These are phyloP conservation scores for Gallinago undulata DNA, from an alignment of 2,113 vertebrate species.

Conservation along the genomic window DNA sequence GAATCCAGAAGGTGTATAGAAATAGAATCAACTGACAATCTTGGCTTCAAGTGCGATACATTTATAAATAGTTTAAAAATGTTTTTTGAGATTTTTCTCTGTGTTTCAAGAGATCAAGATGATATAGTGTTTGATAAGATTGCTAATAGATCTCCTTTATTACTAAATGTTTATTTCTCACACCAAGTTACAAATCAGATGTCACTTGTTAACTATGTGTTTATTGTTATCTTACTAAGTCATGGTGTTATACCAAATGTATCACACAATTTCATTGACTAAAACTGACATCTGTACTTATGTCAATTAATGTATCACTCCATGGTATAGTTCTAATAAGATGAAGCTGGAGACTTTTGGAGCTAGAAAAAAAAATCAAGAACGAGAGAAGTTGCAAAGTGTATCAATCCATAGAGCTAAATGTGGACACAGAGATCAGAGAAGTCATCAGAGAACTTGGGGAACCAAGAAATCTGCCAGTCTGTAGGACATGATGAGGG, in stretches of 20 bases:
- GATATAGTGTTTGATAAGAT: background rate
- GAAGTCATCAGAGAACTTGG: background rate
- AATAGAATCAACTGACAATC: background rate
- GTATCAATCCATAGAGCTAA: background rate
- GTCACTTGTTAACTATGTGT: background rate
- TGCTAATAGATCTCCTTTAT: background rate
- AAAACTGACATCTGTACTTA: background rate
- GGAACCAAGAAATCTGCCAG: background rate
- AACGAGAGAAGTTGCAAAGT: background rate
- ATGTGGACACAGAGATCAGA: background rate
- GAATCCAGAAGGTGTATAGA: conserved; percentile 28
- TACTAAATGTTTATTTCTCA: background rate
- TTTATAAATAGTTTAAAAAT: background rate
- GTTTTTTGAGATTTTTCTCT: background rate
- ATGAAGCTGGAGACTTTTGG: background rate
- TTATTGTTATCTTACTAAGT: background rate
- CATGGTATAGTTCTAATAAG: background rate
- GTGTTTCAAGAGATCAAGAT: background rate
- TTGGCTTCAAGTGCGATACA: background rate
- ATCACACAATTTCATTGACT: background rate
- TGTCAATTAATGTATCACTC: background rate
- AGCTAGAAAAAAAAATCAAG: background rate
- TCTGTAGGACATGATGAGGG: background rate
- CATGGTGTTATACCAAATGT: background rate
- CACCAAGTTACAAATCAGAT: background rate